Base-by-base conservation (phyloP, 2,113 vertebrate species). In the Reinhardtius hippoglossoides region DNA sequence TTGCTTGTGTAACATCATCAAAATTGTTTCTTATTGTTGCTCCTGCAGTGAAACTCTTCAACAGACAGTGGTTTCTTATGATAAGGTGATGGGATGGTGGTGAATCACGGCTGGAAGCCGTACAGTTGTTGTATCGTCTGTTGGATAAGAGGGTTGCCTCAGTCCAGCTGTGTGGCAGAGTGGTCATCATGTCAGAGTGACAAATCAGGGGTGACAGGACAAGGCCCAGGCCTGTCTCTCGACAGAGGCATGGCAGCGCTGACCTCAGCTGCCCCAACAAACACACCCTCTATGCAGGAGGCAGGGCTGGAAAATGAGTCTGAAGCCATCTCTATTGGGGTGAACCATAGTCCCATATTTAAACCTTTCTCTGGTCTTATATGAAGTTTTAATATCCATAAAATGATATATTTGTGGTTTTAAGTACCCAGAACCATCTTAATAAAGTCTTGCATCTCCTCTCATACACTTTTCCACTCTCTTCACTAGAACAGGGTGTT, bases 241-340 rank as follows among this genome's bases (percentile, higher is more conserved):
- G 20, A 44, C 52, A 67, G 37, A 67, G 46, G 20, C n/a, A 60
- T 48, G n/a, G 55, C 7, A 63, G 68, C 14, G 66, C 54, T 59
- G 60, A 78, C 76, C 70, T 80, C 26, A 74, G 65, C 26, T 67
- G 58, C 79, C 71, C 67, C 63, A 71, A 57, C 2, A 77, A 54
- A 77, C 2, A 42, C 20, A 52, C 16, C 24, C 52, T 67, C 48
- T 24, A 1, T 68, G 44, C 14, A 40, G 40, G 27, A 68, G 44
- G n/a, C 24, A 26, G 35, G 23, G 50, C 66, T 48, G 20, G 27
- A 68, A 44, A 24, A 70, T 78, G 37, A 71, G 48, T 46, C 10
- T 9, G 37, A n/a, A 23, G 2, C 20, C 13, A 10, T 58, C 23
- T 74, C 9, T 23, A 48, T 31, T 59, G n/a, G 1, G 4, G 44